phyloP scores from a whole-genome alignment of 2,113 vertebrate species.

The Eleginops maclovinus region DNA sequence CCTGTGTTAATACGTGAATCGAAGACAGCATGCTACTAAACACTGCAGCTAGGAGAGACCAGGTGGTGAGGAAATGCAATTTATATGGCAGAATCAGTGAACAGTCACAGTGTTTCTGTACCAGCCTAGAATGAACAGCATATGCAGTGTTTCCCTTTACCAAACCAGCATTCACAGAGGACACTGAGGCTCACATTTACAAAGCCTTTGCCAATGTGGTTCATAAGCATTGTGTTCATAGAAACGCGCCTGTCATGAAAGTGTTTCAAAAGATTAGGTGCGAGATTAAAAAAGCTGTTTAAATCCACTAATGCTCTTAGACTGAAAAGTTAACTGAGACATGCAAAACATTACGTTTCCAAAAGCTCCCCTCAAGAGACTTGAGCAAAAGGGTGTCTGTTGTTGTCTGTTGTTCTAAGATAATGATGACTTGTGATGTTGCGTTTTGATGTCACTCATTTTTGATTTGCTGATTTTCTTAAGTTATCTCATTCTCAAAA shows the following conservation, averaged over 20 bases:
- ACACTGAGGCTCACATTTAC: neutral
- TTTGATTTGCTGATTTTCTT: neutral
- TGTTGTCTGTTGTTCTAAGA: neutral
- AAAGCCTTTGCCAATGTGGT: neutral
- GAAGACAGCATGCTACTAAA: conserved; percentile 30
- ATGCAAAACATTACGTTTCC: too few species aligned
- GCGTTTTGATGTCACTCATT: neutral
- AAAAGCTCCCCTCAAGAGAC: too few species aligned
- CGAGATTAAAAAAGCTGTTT: neutral
- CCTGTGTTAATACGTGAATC: too few species aligned
- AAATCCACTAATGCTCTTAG: neutral
- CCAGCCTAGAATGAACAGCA: conserved; percentile 8
- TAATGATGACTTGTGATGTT: neutral
- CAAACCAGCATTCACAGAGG: conserved; percentile 6
- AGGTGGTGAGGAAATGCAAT: conserved; percentile 56
- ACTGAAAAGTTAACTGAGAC: neutral
- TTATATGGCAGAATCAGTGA: conserved; percentile 15
- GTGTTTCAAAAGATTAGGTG: conserved; percentile 4
- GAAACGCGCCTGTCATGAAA: neutral
- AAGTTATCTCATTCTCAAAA: neutral
- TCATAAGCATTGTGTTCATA: neutral
- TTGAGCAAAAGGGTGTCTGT: too few species aligned
- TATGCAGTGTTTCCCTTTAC: conserved; percentile 9
- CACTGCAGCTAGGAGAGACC: conserved; percentile 8
- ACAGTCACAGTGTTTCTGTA: conserved; percentile 26